Percentiles rank a stretch among this genome's conserved stretches.
Evolutionary conservation across 2,888 invertebrate genomes (phyloP).

Genomic region (Cyclophora albipunctata): DNA sequence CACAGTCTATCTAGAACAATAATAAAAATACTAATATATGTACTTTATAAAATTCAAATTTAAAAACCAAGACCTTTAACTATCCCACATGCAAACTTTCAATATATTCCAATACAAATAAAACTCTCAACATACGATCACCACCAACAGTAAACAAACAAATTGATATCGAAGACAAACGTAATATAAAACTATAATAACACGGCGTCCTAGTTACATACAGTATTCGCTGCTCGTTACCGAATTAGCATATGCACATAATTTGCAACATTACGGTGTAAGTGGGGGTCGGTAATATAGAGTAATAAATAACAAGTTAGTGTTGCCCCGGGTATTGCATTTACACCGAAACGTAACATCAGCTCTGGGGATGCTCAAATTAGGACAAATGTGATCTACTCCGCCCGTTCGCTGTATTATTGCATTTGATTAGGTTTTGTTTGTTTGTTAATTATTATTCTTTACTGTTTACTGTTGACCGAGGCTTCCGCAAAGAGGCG

Average conservation of each 20-base stretch:
- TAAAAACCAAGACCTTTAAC: no score
- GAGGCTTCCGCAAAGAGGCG: no score
- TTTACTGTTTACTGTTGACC: no score
- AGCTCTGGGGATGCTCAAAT: slow-evolving; percentile 27
- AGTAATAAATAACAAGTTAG: slow-evolving; percentile 45
- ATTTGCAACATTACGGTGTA: slow-evolving; percentile 36
- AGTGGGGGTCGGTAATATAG: slow-evolving; percentile 36
- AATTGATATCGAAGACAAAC: not conserved
- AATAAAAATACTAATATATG: no score
- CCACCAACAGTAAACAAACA: no score
- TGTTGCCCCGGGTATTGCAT: slow-evolving; percentile 23
- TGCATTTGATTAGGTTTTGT: slow-evolving; percentile 15
- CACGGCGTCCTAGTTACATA: not conserved
- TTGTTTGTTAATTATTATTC: not conserved
- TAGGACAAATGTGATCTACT: slow-evolving; percentile 38
- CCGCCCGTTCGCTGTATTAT: slow-evolving; percentile 16
- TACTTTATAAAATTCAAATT: no score
- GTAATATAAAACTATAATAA: not conserved
- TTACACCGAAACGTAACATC: slow-evolving; percentile 23
- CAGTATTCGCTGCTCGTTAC: slow-evolving; percentile 15
- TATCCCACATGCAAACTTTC: no score
- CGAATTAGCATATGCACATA: slow-evolving; percentile 45
- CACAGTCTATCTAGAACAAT: no score
- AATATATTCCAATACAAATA: no score
- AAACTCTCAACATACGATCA: no score